Evolutionary conservation across 2,113 vertebrate species (phyloP).

Genomic region (Xiphophorus maculatus): DNA sequence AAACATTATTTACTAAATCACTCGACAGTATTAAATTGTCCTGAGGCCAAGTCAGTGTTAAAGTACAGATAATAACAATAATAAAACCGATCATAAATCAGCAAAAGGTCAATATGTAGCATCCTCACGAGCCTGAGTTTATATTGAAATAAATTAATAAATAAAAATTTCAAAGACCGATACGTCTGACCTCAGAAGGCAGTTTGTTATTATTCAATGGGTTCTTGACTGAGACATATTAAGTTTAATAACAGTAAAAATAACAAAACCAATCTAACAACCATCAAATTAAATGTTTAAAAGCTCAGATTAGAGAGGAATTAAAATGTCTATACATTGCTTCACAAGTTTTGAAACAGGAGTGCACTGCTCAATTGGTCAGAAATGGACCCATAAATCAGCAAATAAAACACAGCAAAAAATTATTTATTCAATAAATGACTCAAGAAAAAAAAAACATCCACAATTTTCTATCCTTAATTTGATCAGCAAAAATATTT

Average conservation of each 20-base stretch:
- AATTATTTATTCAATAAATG: neutral
- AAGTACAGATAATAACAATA: neutral
- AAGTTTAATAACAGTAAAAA: too few species aligned
- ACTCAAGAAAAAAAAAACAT: neutral
- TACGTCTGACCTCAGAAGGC: too few species aligned
- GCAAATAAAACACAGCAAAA: neutral
- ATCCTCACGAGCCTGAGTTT: neutral
- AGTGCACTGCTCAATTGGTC: neutral
- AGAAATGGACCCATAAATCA: neutral
- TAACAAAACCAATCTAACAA: too few species aligned
- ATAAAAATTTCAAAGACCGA: too few species aligned
- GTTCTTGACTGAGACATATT: too few species aligned
- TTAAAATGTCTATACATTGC: neutral
- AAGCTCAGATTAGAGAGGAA: neutral
- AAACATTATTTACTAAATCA: neutral
- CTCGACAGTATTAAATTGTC: neutral
- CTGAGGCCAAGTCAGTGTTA: neutral
- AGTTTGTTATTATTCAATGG: too few species aligned
- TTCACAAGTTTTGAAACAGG: neutral
- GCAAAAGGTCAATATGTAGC: constrained; percentile 15
- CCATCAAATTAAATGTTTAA: too few species aligned
- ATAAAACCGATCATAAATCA: constrained; percentile 6
- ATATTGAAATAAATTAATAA: neutral
- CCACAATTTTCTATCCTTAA: neutral
- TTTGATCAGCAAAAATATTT: neutral